Percentiles rank a stretch among this genome's conserved stretches.
Conservation (phyloP, 2,797 vertebrate genomes). For the Bradypodion pumilum region DNA sequence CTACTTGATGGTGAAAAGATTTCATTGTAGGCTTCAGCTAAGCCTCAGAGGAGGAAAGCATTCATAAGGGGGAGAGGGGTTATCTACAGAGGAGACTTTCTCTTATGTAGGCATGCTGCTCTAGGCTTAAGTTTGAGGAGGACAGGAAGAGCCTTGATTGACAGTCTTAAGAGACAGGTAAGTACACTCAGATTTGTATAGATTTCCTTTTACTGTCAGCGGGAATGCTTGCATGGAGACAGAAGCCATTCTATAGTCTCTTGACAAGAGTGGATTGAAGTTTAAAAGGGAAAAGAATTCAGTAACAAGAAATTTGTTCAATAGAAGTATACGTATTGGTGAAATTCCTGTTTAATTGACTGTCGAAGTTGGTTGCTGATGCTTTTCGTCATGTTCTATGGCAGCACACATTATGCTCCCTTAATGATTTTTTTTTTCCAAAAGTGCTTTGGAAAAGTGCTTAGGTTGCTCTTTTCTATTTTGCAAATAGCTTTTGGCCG, state of each 20-base stretch:
- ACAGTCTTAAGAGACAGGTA: background rate
- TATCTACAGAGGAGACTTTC: background rate
- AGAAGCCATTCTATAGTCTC: background rate
- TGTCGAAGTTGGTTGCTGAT: background rate
- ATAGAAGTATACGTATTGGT: background rate
- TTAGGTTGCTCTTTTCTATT: conserved; percentile 32
- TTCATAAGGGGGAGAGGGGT: background rate
- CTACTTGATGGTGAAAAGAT: background rate
- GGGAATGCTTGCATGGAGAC: background rate
- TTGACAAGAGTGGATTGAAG: background rate
- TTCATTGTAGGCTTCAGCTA: background rate
- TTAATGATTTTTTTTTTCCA: background rate
- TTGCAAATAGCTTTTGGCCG: conserved; percentile 59
- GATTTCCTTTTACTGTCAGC: background rate
- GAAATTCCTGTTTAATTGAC: rapidly evolving
- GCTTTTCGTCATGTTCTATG: conserved; percentile 21
- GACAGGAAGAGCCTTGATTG: background rate
- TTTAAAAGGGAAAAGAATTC: background rate
- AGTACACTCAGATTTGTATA: background rate
- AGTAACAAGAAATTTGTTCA: background rate
- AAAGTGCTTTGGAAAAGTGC: conserved; percentile 56
- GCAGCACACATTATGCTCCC: background rate
- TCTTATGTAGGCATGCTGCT: background rate
- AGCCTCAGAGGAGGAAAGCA: background rate
- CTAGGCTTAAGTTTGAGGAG: background rate